Evolutionary conservation across 2,888 invertebrate species (phyloP).

Genomic region (Tetheella fluctuosa): DNA sequence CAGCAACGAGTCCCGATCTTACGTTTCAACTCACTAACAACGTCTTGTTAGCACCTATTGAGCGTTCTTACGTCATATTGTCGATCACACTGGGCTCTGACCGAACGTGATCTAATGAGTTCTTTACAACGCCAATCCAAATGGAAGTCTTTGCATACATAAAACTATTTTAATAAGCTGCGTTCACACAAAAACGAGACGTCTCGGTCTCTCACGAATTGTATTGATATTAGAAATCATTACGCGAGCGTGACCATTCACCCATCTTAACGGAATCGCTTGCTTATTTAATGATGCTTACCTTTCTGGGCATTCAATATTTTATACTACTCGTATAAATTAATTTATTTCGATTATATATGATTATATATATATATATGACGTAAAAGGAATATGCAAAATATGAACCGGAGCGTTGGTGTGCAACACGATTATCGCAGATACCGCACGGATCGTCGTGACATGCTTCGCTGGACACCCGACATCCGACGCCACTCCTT

Average conservation of each 20-base stretch:
- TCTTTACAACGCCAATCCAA: conserved; percentile 59
- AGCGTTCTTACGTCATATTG: conserved; percentile 65
- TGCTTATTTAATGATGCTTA: conserved; percentile 28
- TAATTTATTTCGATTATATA: too few relatives aligned
- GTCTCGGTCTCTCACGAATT: conserved; percentile 54
- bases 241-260: conserved; percentile 52
- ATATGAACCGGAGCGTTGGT: conserved; percentile 37
- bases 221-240: conserved; percentile 63
- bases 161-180: conserved; percentile 64
- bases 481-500: conserved; percentile 57
- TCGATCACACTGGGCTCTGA: conserved; percentile 50
- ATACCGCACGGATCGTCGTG: conserved; percentile 43
- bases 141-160: conserved; percentile 54
- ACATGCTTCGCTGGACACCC: conserved; percentile 49
- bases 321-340: conserved; percentile 22
- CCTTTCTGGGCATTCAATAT: conserved; percentile 26
- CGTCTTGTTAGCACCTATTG: conserved; percentile 73
- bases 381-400: conserved; percentile 22
- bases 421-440: conserved; percentile 27
- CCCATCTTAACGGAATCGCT: conserved; percentile 42
- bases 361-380: too few relatives aligned
- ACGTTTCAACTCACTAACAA: conserved; percentile 53
- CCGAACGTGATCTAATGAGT: conserved; percentile 64
- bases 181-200: conserved; percentile 54
- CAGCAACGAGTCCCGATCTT: conserved; percentile 43